phyloP scores from a whole-genome alignment of 92 coral and sea anemone species.

The Porites evermanni region DNA sequence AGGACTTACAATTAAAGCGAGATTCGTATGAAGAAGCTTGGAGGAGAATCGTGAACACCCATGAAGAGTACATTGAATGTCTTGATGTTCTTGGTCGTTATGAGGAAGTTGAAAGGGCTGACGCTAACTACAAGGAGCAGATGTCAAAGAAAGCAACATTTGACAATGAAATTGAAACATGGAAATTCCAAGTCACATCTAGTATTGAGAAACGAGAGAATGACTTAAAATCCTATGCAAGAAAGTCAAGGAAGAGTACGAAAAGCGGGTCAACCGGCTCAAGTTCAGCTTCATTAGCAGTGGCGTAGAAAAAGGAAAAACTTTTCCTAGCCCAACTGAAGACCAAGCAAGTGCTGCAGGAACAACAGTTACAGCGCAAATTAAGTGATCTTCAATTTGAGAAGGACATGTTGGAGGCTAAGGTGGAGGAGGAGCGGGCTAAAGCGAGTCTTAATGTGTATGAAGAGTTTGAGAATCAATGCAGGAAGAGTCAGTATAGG shows the following conservation, averaged over 20 bases:
- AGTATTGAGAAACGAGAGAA: neutral
- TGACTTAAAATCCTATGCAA: neutral
- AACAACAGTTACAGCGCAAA: slow-evolving; percentile 6
- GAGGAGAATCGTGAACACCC: too few relatives aligned
- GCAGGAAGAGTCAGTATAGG: neutral
- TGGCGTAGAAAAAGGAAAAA: slow-evolving; percentile 10
- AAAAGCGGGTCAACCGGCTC: too few relatives aligned
- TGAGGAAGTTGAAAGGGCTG: slow-evolving; percentile 28
- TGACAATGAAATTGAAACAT: slow-evolving; percentile 23
- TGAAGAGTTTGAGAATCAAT: neutral
- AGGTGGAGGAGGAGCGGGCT: slow-evolving; percentile 17
- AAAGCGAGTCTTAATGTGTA: neutral
- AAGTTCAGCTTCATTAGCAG: neutral
- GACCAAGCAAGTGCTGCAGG: neutral
- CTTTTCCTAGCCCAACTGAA: slow-evolving; percentile 18
- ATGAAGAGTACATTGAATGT: slow-evolving; percentile 9
- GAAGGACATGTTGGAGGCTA: slow-evolving; percentile 18
- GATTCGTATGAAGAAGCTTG: too few relatives aligned
- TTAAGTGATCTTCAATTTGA: neutral
- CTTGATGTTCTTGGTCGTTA: neutral
- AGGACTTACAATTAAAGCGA: too few relatives aligned
- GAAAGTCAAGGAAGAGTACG: neutral
- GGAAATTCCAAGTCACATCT: slow-evolving; percentile 7
- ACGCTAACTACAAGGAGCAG: slow-evolving; percentile 19
- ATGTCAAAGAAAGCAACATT: slow-evolving; percentile 35